Percentiles rank a stretch among this genome's conserved stretches.
These are phyloP conservation scores for Littorina saxatilis DNA, from an alignment of 1,140 invertebrate species.

Conservation along the genomic window DNA sequence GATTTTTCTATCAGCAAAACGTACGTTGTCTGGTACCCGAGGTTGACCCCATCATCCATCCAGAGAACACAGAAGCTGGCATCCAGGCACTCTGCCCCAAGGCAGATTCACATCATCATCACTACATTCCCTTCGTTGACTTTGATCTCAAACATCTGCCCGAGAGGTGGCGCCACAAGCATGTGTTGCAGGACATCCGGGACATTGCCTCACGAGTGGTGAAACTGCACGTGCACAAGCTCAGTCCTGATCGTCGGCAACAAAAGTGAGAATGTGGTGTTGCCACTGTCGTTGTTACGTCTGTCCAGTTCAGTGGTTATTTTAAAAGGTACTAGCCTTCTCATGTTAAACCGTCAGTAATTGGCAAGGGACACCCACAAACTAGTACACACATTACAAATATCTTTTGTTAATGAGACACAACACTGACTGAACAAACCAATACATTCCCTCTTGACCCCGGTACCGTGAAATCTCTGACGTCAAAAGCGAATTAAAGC, in stretches of 20 bases:
- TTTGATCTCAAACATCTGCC: slow-evolving; percentile 27
- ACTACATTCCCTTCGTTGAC: slow-evolving; percentile 24
- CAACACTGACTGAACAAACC: too few relatives aligned
- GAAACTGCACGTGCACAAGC: slow-evolving; percentile 16
- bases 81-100: not conserved
- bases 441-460: too few relatives aligned
- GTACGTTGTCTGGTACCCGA: slow-evolving; percentile 14
- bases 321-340: too few relatives aligned
- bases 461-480: too few relatives aligned
- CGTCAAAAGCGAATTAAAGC: too few relatives aligned
- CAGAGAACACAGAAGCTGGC: not conserved
- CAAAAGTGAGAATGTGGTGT: too few relatives aligned
- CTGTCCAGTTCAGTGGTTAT: too few relatives aligned
- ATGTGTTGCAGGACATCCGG: slow-evolving; percentile 23
- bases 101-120: not conserved
- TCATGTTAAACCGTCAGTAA: too few relatives aligned
- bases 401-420: too few relatives aligned
- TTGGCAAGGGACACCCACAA: too few relatives aligned
- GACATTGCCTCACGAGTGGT: slow-evolving; percentile 21
- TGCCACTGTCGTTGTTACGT: too few relatives aligned
- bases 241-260: slow-evolving; percentile 11
- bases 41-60: slow-evolving; percentile 8
- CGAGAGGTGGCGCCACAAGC: slow-evolving; percentile 18
- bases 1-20: not conserved
- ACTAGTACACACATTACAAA: too few relatives aligned